These are phyloP conservation scores for Cydia amplana DNA, from an alignment of 1,140 invertebrate genomes.

Conservation along the genomic window DNA sequence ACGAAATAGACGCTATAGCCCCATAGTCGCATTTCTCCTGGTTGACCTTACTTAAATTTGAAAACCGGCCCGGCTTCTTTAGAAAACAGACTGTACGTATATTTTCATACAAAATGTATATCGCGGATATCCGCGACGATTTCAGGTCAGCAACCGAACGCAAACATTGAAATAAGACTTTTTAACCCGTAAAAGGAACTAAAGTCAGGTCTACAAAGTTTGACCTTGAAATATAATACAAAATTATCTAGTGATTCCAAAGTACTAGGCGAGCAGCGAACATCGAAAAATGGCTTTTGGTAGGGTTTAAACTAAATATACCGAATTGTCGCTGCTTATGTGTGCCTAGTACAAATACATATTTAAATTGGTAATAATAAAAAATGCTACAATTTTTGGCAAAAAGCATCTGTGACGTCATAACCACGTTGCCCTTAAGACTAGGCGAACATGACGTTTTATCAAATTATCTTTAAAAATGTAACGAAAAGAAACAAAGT, in stretches of 20 bases:
- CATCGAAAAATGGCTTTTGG: no score
- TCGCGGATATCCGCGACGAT: not conserved
- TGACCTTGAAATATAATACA: constrained; percentile 2
- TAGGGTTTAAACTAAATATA: no score
- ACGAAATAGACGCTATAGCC: no score
- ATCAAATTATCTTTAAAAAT: not conserved
- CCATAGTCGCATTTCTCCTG: no score
- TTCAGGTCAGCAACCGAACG: not conserved
- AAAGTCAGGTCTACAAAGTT: not conserved
- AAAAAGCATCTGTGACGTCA: not conserved
- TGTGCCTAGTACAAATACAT: not conserved
- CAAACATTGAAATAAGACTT: not conserved
- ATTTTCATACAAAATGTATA: not conserved
- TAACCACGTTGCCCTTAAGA: not conserved
- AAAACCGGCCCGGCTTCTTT: no score
- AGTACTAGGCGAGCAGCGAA: no score
- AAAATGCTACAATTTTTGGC: not conserved
- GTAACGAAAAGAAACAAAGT: not conserved
- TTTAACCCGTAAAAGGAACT: not conserved
- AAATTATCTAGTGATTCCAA: not conserved
- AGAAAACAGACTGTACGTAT: not conserved
- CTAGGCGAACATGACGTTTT: not conserved
- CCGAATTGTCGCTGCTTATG: no score
- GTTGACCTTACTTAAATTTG: no score
- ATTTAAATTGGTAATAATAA: not conserved